A percentile compares a stretch with the other conserved stretches of the same genome.
phyloP scores from a whole-genome alignment of 2,797 vertebrate genomes.

The Gadopsis marmoratus region DNA sequence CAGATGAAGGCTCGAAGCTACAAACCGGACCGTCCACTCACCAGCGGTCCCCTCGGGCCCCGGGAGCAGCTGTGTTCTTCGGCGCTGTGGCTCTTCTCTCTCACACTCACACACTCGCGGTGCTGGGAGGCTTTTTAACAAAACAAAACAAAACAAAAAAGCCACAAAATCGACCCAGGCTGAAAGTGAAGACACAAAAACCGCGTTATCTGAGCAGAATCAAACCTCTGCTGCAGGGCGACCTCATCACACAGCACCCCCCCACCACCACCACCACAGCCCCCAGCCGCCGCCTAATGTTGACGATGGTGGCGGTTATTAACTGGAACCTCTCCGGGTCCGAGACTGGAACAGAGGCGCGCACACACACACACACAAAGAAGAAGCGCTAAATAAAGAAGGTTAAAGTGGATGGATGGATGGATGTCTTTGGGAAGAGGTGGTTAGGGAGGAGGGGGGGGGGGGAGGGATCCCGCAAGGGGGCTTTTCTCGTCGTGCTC shows the following conservation, averaged over 20 bases:
- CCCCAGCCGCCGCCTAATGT: conserved; percentile 3
- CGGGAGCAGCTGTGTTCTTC: conserved; percentile 20
- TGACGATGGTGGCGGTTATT: neutral
- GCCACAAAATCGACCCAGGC: conserved; percentile 14
- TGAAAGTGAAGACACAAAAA: neutral
- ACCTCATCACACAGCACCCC: conserved; percentile 63
- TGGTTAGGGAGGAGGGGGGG: neutral
- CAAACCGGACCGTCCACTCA: conserved; percentile 55
- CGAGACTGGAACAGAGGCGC: neutral
- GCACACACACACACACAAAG: neutral
- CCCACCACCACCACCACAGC: too few relatives aligned
- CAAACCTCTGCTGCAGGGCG: conserved; percentile 38
- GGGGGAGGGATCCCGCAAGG: neutral
- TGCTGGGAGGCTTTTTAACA: neutral
- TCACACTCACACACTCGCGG: conserved; percentile 10
- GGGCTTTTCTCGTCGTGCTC: conserved; percentile 9
- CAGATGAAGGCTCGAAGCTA: conserved; percentile 19
- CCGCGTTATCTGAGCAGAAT: conserved; percentile 24
- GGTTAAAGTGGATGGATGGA: neutral
- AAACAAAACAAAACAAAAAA: conserved; percentile 17
- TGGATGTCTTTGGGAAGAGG: neutral
- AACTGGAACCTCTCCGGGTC: conserved; percentile 10
- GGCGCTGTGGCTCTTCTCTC: conserved; percentile 19
- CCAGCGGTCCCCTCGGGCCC: conserved; percentile 53
- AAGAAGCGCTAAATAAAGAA: neutral